Conservation (phyloP, 2,113 vertebrate species). For the Halcyon senegalensis region DNA sequence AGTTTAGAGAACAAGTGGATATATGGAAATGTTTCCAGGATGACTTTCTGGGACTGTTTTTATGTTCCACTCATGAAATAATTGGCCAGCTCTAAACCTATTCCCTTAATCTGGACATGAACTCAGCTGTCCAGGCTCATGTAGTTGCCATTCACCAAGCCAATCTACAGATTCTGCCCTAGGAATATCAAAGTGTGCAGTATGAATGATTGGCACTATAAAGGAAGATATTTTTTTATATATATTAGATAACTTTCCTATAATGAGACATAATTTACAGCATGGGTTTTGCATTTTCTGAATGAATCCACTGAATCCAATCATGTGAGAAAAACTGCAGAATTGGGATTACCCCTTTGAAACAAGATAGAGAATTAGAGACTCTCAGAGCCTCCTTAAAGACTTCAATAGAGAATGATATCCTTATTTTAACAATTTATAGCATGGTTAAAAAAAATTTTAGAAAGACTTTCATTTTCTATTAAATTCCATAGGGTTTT, state of each 20-base stretch:
- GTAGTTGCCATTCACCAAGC: not conserved
- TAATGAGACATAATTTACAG: fast-evolving
- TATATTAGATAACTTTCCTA: not conserved
- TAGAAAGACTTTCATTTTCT: not conserved
- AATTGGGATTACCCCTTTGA: not conserved
- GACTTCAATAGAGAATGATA: not conserved
- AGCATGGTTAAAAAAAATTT: not conserved
- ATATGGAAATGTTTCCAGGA: not conserved
- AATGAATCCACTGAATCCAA: not conserved
- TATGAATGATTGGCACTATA: not conserved
- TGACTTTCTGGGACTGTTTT: not conserved
- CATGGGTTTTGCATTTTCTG: not conserved
- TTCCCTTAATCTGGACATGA: not conserved
- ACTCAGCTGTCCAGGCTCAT: fast-evolving
- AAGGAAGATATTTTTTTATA: not conserved
- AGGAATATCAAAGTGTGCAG: not conserved
- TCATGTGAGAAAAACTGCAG: not conserved
- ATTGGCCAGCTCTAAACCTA: not conserved
- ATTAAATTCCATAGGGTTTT: not conserved
- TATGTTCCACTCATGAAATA: not conserved
- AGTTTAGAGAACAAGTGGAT: not conserved
- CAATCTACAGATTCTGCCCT: not conserved
- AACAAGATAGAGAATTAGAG: not conserved
- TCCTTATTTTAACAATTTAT: conserved; percentile 5
- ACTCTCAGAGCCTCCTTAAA: not conserved